phyloP scores from a whole-genome alignment of 1,140 invertebrate species.

The Drosophila murphyi region DNA sequence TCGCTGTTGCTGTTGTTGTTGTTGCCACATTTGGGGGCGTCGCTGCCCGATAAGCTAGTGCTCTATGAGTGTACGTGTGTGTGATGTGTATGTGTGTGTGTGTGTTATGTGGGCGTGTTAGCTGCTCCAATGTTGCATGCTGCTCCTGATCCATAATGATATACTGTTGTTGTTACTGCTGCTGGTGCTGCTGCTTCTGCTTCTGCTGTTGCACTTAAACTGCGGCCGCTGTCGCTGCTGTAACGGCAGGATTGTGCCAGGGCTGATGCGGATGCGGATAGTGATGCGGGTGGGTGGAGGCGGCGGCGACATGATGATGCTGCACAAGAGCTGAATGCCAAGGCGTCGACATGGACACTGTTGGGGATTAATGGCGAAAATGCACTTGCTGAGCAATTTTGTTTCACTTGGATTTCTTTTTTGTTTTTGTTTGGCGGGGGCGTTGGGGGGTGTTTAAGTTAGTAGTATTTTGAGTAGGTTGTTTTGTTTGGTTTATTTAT shows the following conservation, averaged over 20 bases:
- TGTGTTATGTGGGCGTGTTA: no score
- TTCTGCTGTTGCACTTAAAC: conserved; percentile 54
- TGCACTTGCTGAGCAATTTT: conserved; percentile 82
- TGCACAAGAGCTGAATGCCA: conserved; percentile 84
- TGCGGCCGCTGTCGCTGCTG: conserved; percentile 79
- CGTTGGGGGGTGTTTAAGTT: conserved; percentile 5
- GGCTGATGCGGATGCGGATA: conserved; percentile 83
- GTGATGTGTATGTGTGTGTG: no score
- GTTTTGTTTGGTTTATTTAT: conserved; percentile 3
- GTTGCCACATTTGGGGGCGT: no score
- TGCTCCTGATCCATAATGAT: no score
- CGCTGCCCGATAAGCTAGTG: no score
- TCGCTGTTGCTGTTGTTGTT: no score
- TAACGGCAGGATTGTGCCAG: conserved; percentile 83
- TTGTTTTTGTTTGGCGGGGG: not conserved
- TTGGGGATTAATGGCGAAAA: conserved; percentile 84
- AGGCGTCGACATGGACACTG: conserved; percentile 83
- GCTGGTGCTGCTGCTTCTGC: conserved; percentile 5
- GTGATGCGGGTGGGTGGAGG: conserved; percentile 70
- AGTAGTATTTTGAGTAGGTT: conserved; percentile 10
- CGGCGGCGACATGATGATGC: conserved; percentile 70
- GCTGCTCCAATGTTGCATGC: not conserved
- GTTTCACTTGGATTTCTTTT: conserved; percentile 58
- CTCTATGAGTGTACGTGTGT: no score
- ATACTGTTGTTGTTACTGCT: conserved; percentile 1